Conservation (phyloP, 2,113 vertebrate genomes). For the Struthio camelus region DNA sequence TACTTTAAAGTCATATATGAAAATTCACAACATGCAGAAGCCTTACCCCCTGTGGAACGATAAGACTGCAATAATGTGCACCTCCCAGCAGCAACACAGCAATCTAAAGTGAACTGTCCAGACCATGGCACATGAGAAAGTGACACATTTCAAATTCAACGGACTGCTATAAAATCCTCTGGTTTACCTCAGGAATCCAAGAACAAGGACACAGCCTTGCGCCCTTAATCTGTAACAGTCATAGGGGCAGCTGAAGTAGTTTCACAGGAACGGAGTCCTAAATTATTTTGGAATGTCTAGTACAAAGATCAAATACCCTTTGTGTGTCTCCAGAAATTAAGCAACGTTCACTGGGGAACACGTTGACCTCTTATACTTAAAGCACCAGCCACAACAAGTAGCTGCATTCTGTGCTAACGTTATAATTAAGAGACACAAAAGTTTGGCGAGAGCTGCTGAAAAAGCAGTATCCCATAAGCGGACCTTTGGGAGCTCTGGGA, state of each 20-base stretch:
- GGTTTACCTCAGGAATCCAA: not conserved
- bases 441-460: not conserved
- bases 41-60: not conserved
- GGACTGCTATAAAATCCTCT: not conserved
- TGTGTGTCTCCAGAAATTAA: not conserved
- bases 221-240: not conserved
- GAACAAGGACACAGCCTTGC: not conserved
- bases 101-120: not conserved
- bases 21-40: not conserved
- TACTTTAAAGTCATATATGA: not conserved
- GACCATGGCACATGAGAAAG: not conserved
- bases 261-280: not conserved
- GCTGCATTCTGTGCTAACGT: not conserved
- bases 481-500: not conserved
- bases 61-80: accelerated
- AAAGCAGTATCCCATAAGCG: not conserved
- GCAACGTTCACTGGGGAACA: not conserved
- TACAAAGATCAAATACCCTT: not conserved
- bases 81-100: not conserved
- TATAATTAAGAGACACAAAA: not conserved
- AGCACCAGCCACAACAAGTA: not conserved
- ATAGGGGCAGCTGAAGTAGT: accelerated
- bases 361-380: not conserved
- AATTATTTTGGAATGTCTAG: not conserved
- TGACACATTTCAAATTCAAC: not conserved